Base-by-base conservation (phyloP, 2,888 invertebrate species). In the Heliconius ismenius region DNA sequence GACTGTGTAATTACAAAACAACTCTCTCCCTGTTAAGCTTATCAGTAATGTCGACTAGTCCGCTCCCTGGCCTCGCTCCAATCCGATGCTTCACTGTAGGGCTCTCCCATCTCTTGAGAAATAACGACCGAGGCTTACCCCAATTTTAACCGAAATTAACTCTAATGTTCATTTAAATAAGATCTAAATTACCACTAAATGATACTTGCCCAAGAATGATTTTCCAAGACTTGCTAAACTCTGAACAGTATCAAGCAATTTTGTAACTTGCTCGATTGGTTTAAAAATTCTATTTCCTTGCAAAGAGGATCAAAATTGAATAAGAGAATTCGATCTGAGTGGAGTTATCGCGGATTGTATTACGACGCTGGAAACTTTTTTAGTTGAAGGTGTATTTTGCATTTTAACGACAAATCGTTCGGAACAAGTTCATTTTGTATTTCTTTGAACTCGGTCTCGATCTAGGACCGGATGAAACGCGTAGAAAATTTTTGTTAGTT, bases 341-440 rank as follows among this genome's bases (percentile, higher is more conserved):
- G 76, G 86, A 87, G 86, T 87, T 87, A 87, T 86, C 84, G 83
- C 81, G 84, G 84, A 86, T 85, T 87, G 83, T 81, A 81, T 78
- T 77, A 75, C 76, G 76, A 77, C 77, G 68, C 63, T 74, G 79
- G 73, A 76, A 79, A 76, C 73, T 80, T 79, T 80, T 80, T 80
- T 75, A 79, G 75, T 79, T 54, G 65, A 64, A 79, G 79, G 78
- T 81, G 83, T 84, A 83, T 84, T 84, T 84, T 86, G 86, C 84
- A 86, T 87, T 86, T 84, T 82, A 82, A 83, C 81, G 84, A 84
- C 86, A 88, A 89, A 89, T 89, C 87, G 88, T 76, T 82, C 78
- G 83, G 83, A 87, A 86, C 84, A 82, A 82, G 78, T 81, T 83
- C 79, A 79, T 72, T 79, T 78, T 74, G 74, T 76, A 79, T 76